Evolutionary conservation across 2,797 vertebrate species (phyloP).

Genomic region (Coranthus polyacanthus): DNA sequence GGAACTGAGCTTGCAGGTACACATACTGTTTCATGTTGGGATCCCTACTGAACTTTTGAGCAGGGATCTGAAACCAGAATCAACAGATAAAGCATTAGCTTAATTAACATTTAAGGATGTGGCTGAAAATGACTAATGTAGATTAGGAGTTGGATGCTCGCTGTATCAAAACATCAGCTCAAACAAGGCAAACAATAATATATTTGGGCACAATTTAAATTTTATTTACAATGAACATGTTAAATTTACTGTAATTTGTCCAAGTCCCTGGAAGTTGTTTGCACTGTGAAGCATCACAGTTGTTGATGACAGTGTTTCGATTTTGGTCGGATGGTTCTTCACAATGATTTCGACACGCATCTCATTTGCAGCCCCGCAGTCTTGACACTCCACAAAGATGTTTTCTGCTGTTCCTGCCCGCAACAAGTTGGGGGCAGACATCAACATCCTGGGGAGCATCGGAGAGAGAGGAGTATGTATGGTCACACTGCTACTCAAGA

Average conservation of each 20-base stretch:
- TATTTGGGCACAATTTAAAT: too few species aligned
- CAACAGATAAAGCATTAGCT: background rate
- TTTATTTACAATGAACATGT: background rate
- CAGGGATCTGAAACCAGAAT: conserved; percentile 65
- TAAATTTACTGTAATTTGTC: conserved; percentile 61
- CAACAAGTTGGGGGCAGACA: conserved; percentile 78
- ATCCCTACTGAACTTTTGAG: conserved; percentile 45
- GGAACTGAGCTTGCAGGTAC: conserved; percentile 77
- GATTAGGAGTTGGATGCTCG: too few species aligned
- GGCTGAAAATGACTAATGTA: too few species aligned
- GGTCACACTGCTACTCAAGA: too few species aligned
- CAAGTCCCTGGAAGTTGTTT: conserved; percentile 45
- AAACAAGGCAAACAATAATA: too few species aligned
- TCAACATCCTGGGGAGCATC: conserved; percentile 54
- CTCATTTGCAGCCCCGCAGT: conserved; percentile 7
- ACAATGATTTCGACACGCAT: conserved; percentile 22
- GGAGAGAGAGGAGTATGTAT: too few species aligned
- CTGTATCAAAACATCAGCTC: too few species aligned
- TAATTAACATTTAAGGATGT: too few species aligned
- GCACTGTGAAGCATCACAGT: conserved; percentile 8
- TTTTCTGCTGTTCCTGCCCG: conserved; percentile 73
- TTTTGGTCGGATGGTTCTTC: conserved; percentile 60
- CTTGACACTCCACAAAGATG: conserved; percentile 81
- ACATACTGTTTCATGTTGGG: conserved; percentile 77
- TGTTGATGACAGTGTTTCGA: background rate